Evolutionary conservation across 2,797 vertebrate genomes (phyloP).

Genomic region (Girardinus metallicus): DNA sequence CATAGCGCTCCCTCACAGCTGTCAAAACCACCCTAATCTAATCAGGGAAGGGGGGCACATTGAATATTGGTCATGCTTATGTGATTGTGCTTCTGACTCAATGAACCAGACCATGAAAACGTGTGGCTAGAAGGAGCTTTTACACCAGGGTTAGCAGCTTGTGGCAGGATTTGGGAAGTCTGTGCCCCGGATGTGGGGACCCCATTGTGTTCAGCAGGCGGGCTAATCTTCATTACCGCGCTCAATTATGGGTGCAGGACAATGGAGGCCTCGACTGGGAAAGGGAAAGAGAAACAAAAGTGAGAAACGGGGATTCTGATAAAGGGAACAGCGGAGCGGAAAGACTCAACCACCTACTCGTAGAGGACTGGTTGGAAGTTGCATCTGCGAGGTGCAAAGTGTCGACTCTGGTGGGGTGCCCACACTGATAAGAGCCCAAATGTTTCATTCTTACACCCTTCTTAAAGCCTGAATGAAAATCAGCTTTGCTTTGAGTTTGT

Average conservation of each 20-base stretch:
- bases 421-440: slow-evolving; percentile 54
- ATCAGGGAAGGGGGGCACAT: slow-evolving; percentile 64
- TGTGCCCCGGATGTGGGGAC: slow-evolving; percentile 69
- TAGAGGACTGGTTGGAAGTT: slow-evolving; percentile 48
- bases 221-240: slow-evolving; percentile 80
- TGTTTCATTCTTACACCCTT: slow-evolving; percentile 30
- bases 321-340: slow-evolving; percentile 74
- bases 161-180: slow-evolving; percentile 74
- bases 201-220: slow-evolving; percentile 76
- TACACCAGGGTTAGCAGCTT: slow-evolving; percentile 72
- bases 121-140: slow-evolving; percentile 47
- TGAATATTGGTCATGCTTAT: slow-evolving; percentile 32
- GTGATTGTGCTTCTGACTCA: slow-evolving; percentile 11
- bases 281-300: slow-evolving; percentile 71
- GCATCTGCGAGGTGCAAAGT: slow-evolving; percentile 58
- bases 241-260: slow-evolving; percentile 71
- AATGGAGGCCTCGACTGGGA: slow-evolving; percentile 71
- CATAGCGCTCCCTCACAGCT: slow-evolving; percentile 68
- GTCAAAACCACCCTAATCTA: slow-evolving; percentile 80
- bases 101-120: slow-evolving; percentile 3
- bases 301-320: slow-evolving; percentile 52
- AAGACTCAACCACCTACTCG: slow-evolving; percentile 69
- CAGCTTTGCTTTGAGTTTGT: slow-evolving; percentile 6
- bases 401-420: slow-evolving; percentile 42
- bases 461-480: slow-evolving; percentile 26